phyloP scores from a whole-genome alignment of 2,888 invertebrate genomes.

The Ophioninae sp. region DNA sequence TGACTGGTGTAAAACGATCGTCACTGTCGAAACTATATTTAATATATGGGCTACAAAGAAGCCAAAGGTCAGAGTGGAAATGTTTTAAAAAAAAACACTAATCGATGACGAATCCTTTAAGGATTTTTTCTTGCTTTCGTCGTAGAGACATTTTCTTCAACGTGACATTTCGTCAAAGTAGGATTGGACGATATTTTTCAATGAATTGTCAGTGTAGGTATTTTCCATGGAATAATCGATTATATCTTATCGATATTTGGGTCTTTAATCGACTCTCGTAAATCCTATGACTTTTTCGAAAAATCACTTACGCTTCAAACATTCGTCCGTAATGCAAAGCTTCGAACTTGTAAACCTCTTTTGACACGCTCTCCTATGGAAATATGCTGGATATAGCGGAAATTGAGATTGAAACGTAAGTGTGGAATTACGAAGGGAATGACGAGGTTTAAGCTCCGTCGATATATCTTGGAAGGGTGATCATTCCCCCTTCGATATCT shows the following conservation, averaged over 20 bases:
- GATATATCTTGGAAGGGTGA: constrained; percentile 40
- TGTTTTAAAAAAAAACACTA: too few species aligned
- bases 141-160: too few species aligned
- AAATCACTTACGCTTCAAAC: too few species aligned
- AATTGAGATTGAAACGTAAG: background rate
- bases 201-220: too few species aligned
- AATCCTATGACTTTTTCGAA: too few species aligned
- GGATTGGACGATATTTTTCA: too few species aligned
- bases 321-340: background rate
- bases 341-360: background rate
- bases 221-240: too few species aligned
- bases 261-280: too few species aligned
- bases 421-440: background rate
- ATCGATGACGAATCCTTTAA: background rate
- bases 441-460: background rate
- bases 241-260: too few species aligned
- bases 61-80: background rate
- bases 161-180: too few species aligned
- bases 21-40: background rate
- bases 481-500: constrained; percentile 67
- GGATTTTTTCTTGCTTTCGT: too few species aligned
- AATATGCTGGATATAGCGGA: background rate
- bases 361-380: background rate
- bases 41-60: background rate
- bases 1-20: background rate